Evolutionary conservation across 2,113 vertebrate species (phyloP).

Genomic region (Carollia perspicillata): DNA sequence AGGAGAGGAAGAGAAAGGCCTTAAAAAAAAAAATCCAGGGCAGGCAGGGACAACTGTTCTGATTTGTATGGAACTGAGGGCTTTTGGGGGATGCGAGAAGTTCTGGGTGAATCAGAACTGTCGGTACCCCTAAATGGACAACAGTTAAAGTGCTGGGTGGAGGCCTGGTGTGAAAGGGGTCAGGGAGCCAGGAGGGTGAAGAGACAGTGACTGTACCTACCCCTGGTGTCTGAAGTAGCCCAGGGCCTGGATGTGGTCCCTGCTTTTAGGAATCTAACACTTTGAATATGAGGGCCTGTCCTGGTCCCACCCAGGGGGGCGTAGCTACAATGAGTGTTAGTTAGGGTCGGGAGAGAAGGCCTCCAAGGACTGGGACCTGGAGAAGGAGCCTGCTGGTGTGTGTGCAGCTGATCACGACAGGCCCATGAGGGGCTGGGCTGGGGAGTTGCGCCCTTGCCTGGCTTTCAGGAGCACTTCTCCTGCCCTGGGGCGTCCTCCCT

Average conservation of each 20-base stretch:
- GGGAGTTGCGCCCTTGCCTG: no score
- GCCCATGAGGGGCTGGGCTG: constrained; percentile 11
- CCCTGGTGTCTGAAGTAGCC: not conserved
- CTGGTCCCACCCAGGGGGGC: not conserved
- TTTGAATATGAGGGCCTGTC: not conserved
- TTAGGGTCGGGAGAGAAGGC: constrained; percentile 67
- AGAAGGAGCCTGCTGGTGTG: constrained; percentile 63
- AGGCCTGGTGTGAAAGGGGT: not conserved
- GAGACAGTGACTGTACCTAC: not conserved
- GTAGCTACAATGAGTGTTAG: constrained; percentile 73
- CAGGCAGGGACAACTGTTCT: not conserved
- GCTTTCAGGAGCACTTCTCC: not conserved
- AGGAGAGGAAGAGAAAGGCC: not conserved
- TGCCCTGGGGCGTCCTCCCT: not conserved
- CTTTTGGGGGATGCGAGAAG: not conserved
- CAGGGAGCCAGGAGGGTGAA: not conserved
- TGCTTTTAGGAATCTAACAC: constrained; percentile 75
- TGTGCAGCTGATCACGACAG: constrained; percentile 73
- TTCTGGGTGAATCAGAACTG: not conserved
- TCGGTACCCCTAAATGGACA: not conserved
- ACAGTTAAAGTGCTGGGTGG: not conserved
- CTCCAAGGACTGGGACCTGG: constrained; percentile 73
- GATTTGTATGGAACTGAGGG: not conserved
- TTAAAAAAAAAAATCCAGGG: not conserved
- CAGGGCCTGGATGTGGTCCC: constrained; percentile 75